Evolutionary conservation across 2,888 invertebrate species (phyloP).

Genomic region (Drosophila colorata): DNA sequence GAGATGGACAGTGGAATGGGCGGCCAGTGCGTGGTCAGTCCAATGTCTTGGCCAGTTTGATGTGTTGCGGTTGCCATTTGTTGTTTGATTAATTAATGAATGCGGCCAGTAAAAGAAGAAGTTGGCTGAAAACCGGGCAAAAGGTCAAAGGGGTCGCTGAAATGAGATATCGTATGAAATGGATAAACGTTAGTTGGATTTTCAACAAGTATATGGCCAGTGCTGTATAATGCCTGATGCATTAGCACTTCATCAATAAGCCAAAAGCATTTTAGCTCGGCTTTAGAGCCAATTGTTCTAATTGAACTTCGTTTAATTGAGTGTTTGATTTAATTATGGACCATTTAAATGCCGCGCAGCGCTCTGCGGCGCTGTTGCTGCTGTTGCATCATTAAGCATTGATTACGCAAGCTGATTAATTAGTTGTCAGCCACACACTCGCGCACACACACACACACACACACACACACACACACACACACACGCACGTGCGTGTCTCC

Average conservation of each 20-base stretch:
- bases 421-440: constrained; percentile 39
- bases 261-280: constrained; percentile 23
- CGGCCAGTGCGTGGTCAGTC: constrained; percentile 18
- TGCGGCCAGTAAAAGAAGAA: constrained; percentile 19
- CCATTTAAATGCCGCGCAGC: constrained; percentile 60
- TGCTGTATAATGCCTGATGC: constrained; percentile 7
- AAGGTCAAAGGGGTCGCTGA: constrained; percentile 2
- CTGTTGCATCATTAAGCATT: constrained; percentile 72
- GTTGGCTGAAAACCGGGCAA: not conserved
- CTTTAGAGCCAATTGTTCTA: constrained; percentile 24
- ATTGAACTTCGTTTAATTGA: constrained; percentile 60
- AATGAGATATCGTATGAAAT: not conserved
- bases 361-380: not conserved
- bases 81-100: constrained; percentile 63
- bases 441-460: constrained; percentile 10
- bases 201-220: not conserved
- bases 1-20: not conserved
- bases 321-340: constrained; percentile 77
- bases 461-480: constrained; percentile 5
- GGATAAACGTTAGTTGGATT: not conserved
- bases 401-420: constrained; percentile 71
- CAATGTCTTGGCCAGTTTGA: constrained; percentile 52
- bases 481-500: constrained; percentile 1
- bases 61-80: constrained; percentile 54
- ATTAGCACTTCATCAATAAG: constrained; percentile 44